Conservation (phyloP, 2,888 invertebrate genomes). For the Epinotia brunnichana region DNA sequence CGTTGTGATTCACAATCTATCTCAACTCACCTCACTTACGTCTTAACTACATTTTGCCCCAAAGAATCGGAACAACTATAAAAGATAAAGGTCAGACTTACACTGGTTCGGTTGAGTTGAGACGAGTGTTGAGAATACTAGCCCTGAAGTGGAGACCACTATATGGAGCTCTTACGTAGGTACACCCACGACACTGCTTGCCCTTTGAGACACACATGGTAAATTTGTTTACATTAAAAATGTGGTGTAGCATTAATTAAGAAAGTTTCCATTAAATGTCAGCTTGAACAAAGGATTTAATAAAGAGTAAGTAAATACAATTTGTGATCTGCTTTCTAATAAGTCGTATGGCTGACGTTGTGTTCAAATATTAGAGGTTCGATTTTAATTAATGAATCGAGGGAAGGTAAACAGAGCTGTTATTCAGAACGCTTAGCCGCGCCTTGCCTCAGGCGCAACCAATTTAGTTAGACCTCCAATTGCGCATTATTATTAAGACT, state of each 20-base stretch:
- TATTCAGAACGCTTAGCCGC: too few species aligned
- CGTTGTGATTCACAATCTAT: not conserved
- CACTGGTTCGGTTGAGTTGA: not conserved
- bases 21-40: not conserved
- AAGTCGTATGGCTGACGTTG: not conserved
- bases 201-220: not conserved
- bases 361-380: not conserved
- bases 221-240: not conserved
- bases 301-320: not conserved
- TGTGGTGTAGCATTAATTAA: not conserved
- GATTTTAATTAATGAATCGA: not conserved
- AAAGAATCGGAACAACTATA: not conserved
- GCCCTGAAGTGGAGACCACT: not conserved
- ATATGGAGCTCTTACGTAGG: constrained; percentile 4
- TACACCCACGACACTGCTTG: not conserved
- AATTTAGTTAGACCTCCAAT: not conserved
- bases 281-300: not conserved
- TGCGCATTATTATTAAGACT: too few species aligned
- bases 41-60: not conserved
- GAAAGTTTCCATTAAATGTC: not conserved
- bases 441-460: not conserved
- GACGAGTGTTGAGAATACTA: not conserved
- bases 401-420: not conserved
- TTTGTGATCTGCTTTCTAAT: not conserved
- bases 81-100: not conserved